Evolutionary conservation across 2,888 invertebrate genomes (phyloP), one percentile per base, ranked within the genome.

Genomic region (Harpalus rubripes): DNA sequence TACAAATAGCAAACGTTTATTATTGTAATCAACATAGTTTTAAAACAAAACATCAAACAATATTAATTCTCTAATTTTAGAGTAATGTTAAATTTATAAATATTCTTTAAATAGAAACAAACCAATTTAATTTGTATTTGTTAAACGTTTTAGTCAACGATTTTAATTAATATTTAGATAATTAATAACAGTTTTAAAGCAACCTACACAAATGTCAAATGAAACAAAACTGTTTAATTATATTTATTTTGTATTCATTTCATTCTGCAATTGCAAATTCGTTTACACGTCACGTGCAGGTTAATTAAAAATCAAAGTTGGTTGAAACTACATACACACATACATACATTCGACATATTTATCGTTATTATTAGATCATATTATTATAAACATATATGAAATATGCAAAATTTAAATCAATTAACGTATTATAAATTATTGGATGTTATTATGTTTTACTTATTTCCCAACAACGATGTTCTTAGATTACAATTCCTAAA

Each of bases 391-490:
- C 32, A 32, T 4, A 5, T 32, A 32, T 4, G 5, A 32, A 32
- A 32, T 32, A 32, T 32, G 5, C 5, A 32, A 32, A 22, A 22
- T 22, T 22, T 22, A 22, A 22, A 22, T 3, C 22, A 5, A 32
- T 32, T 32, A n/a, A n/a, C n/a, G n/a, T n/a, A 32, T 32, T 32
- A 32, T 32, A 0, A 32, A 32, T 32, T 32, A 32, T 32, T 32
- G 32, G 12, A 2, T 63, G 18, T 18, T 26, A 63, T 63, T 22
- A 18, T 63, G 63, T 63, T 63, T 63, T 63, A 63, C 22, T 22
- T 18, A 63, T 63, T 63, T 63, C 63, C 12, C 26, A 26, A 63
- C 22, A 63, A 63, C 10, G 26, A 63, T 63, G 12, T 26, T 16
- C 8, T 59, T 18, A 16, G 18, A 7, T 15, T 59, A 59, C 8